Percentiles rank a stretch among this genome's conserved stretches.
Conservation (phyloP, 2,888 invertebrate species). For the Agrilus biguttatus region DNA sequence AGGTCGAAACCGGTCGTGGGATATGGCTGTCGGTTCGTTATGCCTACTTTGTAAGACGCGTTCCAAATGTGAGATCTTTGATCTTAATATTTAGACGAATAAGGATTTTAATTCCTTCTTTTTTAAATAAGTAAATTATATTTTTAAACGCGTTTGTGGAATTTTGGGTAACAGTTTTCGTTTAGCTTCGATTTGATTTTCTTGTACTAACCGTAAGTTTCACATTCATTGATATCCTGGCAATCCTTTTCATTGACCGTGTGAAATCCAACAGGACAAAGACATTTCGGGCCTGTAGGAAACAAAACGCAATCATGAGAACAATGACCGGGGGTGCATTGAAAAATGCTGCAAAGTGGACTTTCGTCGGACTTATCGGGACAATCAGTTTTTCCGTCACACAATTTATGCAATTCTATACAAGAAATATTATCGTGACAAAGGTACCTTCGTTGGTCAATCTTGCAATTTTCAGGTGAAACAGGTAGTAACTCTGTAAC, state of each 20-base stretch:
- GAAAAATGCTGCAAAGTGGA: constrained; percentile 18
- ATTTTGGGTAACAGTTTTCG: background rate
- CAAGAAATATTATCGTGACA: constrained; percentile 41
- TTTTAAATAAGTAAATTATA: too few relatives aligned
- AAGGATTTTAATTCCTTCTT: too few relatives aligned
- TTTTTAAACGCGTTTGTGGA: background rate
- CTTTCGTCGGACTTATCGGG: constrained; percentile 49
- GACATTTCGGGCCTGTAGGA: constrained; percentile 40
- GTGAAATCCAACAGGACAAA: constrained; percentile 36
- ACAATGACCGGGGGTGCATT: constrained; percentile 28
- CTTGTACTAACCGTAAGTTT: constrained; percentile 33
- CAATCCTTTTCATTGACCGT: constrained; percentile 32
- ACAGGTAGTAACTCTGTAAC: too few relatives aligned
- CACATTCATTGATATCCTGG: constrained; percentile 51
- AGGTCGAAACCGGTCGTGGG: too few relatives aligned
- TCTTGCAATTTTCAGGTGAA: constrained; percentile 29
- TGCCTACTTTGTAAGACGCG: too few relatives aligned
- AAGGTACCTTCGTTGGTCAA: constrained; percentile 34
- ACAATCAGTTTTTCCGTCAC: constrained; percentile 42
- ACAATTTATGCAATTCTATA: constrained; percentile 34
- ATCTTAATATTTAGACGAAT: too few relatives aligned
- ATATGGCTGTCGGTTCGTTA: too few relatives aligned
- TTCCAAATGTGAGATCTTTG: too few relatives aligned
- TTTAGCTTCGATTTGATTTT: background rate
- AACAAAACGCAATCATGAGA: constrained; percentile 29